These are phyloP conservation scores for Nebria ingens DNA, from an alignment of 1,140 invertebrate genomes.

Conservation along the genomic window DNA sequence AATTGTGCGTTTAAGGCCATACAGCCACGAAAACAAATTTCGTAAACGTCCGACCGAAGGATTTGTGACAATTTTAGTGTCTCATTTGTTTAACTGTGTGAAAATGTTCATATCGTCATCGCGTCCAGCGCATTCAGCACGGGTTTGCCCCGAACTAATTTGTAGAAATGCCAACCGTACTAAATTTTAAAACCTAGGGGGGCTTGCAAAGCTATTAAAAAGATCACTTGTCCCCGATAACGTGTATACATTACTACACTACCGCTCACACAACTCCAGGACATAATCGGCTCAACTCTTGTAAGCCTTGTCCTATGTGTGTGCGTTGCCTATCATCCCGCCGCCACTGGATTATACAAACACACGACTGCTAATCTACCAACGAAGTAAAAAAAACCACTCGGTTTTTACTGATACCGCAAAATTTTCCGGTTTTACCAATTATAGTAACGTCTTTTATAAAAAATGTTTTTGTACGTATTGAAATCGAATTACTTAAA, in stretches of 20 bases:
- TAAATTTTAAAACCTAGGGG: slow-evolving; percentile 5
- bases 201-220: slow-evolving; percentile 5
- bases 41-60: too few relatives aligned
- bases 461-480: too few relatives aligned
- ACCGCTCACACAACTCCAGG: not conserved
- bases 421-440: too few relatives aligned
- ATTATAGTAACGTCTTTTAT: too few relatives aligned
- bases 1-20: too few relatives aligned
- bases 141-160: not conserved
- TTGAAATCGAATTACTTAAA: too few relatives aligned
- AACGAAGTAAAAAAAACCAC: not conserved
- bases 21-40: too few relatives aligned
- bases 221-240: slow-evolving; percentile 7
- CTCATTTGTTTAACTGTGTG: too few relatives aligned
- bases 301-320: not conserved
- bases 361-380: not conserved
- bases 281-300: slow-evolving; percentile 6
- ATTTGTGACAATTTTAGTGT: too few relatives aligned
- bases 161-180: slow-evolving; percentile 1
- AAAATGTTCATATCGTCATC: not conserved
- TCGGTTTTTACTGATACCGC: slow-evolving; percentile 1
- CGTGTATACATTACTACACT: slow-evolving; percentile 2
- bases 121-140: not conserved
- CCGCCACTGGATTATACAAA: not conserved
- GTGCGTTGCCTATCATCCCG: not conserved